These are phyloP conservation scores for Sorex fumeus DNA, from an alignment of 2,113 vertebrate species.

Conservation along the genomic window DNA sequence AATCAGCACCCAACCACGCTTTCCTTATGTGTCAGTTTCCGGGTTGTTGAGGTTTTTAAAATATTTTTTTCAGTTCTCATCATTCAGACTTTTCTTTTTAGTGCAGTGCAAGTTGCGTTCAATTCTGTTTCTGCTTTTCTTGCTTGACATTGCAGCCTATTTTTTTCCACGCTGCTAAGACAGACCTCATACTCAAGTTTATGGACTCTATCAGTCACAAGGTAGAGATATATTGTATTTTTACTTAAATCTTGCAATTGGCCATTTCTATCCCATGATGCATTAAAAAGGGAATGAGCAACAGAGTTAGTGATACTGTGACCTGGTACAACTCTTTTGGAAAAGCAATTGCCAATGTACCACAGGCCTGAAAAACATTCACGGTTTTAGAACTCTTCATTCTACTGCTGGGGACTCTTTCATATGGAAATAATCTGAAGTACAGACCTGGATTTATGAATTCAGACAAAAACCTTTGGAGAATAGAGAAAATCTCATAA, in stretches of 20 bases:
- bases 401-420: constrained; percentile 74
- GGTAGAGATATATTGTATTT: not conserved
- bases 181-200: constrained; percentile 37
- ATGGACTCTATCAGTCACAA: constrained; percentile 62
- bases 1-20: constrained; percentile 28
- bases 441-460: constrained; percentile 31
- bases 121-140: not conserved
- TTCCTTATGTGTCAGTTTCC: not conserved
- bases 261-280: constrained; percentile 38
- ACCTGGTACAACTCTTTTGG: constrained; percentile 69
- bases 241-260: constrained; percentile 59
- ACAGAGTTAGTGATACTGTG: constrained; percentile 69
- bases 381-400: constrained; percentile 67
- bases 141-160: constrained; percentile 43
- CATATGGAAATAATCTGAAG: constrained; percentile 76
- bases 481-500: constrained; percentile 36
- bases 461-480: not conserved
- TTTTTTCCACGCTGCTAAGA: constrained; percentile 61
- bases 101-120: not conserved
- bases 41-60: not conserved
- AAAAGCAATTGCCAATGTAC: constrained; percentile 75
- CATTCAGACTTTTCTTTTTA: not conserved
- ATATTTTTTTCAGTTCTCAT: not conserved
- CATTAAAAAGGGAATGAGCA: constrained; percentile 70
- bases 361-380: constrained; percentile 64